Evolutionary conservation across 2,888 invertebrate species (phyloP).

Genomic region (Agelastica alni): DNA sequence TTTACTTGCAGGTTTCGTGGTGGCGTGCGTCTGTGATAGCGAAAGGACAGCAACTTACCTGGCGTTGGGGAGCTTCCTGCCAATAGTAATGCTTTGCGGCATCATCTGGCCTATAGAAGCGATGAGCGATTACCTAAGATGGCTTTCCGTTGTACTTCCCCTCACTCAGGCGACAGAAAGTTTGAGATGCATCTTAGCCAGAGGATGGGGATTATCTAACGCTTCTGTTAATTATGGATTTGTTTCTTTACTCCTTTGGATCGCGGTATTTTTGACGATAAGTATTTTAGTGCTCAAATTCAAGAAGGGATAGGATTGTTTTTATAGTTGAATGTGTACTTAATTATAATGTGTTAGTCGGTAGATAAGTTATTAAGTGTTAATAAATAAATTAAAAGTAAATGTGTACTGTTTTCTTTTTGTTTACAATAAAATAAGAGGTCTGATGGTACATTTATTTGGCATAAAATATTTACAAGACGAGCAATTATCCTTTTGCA

Average conservation of each 20-base stretch:
- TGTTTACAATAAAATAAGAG: too few species aligned
- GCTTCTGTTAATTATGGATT: constrained; percentile 82
- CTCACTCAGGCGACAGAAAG: constrained; percentile 88
- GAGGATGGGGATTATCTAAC: constrained; percentile 77
- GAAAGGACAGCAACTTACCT: constrained; percentile 85
- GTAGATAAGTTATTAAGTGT: constrained; percentile 18
- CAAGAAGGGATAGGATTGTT: constrained; percentile 71
- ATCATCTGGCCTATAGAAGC: constrained; percentile 96
- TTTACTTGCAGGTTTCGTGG: constrained; percentile 80
- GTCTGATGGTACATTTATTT: too few species aligned
- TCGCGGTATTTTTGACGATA: constrained; percentile 71
- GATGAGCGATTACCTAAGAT: constrained; percentile 76
- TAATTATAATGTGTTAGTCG: constrained; percentile 13
- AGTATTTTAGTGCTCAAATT: constrained; percentile 80
- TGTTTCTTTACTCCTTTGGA: constrained; percentile 79
- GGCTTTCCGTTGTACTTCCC: constrained; percentile 75
- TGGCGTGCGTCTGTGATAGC: constrained; percentile 78
- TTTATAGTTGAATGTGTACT: constrained; percentile 13
- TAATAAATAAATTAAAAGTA: neutral
- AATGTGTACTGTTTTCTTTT: neutral
- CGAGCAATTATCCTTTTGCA: too few species aligned
- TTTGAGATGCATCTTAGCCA: constrained; percentile 79
- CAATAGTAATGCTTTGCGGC: constrained; percentile 83
- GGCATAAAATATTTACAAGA: too few species aligned
- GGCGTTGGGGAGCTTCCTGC: constrained; percentile 83